These are phyloP conservation scores for Bradypus variegatus DNA, from an alignment of 2,797 vertebrate species.

Conservation along the genomic window DNA sequence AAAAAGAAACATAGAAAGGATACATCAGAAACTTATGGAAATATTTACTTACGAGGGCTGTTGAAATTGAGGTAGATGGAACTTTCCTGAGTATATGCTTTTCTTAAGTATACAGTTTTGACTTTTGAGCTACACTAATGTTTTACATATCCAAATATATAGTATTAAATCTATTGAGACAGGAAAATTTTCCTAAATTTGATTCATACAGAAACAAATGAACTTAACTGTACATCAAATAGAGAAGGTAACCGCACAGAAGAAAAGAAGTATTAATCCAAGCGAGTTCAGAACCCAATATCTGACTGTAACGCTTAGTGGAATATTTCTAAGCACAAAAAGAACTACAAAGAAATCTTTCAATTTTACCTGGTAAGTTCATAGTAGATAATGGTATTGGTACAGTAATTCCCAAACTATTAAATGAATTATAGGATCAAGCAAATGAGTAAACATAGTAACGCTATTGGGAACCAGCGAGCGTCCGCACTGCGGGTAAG, in stretches of 20 bases:
- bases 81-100: not conserved
- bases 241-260: not conserved
- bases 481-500: not conserved
- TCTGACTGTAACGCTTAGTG: not conserved
- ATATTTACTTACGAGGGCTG: not conserved
- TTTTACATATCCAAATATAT: not conserved
- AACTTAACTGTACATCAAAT: not conserved
- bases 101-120: not conserved
- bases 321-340: not conserved
- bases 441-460: not conserved
- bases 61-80: not conserved
- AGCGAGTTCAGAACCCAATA: not conserved
- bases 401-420: not conserved
- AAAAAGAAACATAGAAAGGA: not conserved
- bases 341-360: not conserved
- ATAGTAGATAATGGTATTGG: too few species aligned
- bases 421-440: not conserved
- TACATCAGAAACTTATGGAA: not conserved
- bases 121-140: not conserved
- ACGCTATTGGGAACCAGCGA: not conserved
- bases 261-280: not conserved
- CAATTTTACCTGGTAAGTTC: not conserved
- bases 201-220: not conserved
- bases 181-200: not conserved
- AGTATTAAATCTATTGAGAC: not conserved